Base-by-base conservation (phyloP, 2,888 invertebrate species). In the Patella depressa region DNA sequence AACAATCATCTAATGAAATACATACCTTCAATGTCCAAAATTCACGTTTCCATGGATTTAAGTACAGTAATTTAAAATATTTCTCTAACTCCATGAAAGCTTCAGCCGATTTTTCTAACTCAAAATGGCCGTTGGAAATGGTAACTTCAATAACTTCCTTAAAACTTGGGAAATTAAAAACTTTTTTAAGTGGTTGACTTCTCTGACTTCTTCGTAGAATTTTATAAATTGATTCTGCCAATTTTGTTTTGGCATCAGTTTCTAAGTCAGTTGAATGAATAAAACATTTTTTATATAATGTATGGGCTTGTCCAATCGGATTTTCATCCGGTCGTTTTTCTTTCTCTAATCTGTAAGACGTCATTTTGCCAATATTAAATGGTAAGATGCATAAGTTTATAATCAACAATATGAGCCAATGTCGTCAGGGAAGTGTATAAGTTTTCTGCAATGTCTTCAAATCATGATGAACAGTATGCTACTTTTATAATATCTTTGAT, bases 41-140 rank as follows among this genome's bases (percentile, higher is more conserved):
- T 74, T 86, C 86, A 34, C 77, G 74, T 78, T 86, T 86, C 86
- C 86, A 86, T 69, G 86, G 85, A 79, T 81, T 82, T 54, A 82
- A 76, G 69, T 75, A 81, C 70, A 86, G 76, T 15, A 85, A 74
- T 29, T 80, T 69, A 14, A 86, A 78, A 80, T 85, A 86, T 57
- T 80, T 76, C 74, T 86, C 85, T 45, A 86, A 59, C 69, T 83
- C 75, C 19, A 69, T 53, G 70, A 86, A 86, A 5, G 85, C 86
- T n/a, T 81, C 74, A 7, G 80, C 75, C 3, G 83, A 82, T 74
- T 86, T 85, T 29, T 74, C 78, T 11, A 81, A 77, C 54, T 79
- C 79, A 72, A 85, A 85, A 75, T 78, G 78, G 24, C 76, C 73
- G 17, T 53, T 59, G n/a, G 74, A 57, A 69, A 76, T 72, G 34